Evolutionary conservation across 1,140 invertebrate species (phyloP).

Genomic region (Ericerus pela): DNA sequence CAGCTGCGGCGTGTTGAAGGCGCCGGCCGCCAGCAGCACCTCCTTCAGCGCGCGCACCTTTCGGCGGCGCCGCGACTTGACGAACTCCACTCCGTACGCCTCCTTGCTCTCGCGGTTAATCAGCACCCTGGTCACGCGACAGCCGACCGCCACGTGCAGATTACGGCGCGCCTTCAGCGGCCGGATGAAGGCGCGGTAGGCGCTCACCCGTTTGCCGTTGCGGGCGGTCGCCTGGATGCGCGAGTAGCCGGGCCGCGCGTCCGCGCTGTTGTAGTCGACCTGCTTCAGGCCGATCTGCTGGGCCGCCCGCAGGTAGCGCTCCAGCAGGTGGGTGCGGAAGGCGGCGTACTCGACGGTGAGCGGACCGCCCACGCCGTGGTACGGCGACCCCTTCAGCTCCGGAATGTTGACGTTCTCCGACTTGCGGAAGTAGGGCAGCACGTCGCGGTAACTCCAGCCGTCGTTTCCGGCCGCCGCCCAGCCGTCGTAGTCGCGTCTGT

Average conservation of each 20-base stretch:
- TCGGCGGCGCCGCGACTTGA: slow-evolving; percentile 26
- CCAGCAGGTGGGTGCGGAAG: slow-evolving; percentile 23
- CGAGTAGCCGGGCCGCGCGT: slow-evolving; percentile 32
- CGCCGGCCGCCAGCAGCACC: slow-evolving; percentile 50
- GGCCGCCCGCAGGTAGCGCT: slow-evolving; percentile 36
- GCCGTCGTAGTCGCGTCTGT: slow-evolving; percentile 54
- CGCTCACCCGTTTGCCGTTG: slow-evolving; percentile 38
- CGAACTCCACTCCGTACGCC: slow-evolving; percentile 40
- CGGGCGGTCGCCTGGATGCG: slow-evolving; percentile 27
- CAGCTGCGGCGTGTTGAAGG: slow-evolving; percentile 51
- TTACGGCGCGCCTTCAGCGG: slow-evolving; percentile 36
- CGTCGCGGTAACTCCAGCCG: slow-evolving; percentile 41
- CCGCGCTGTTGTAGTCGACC: slow-evolving; percentile 37
- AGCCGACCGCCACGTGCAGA: slow-evolving; percentile 37
- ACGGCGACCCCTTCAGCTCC: slow-evolving; percentile 28
- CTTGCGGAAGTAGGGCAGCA: slow-evolving; percentile 43
- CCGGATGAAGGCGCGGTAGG: slow-evolving; percentile 39
- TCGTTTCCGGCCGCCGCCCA: slow-evolving; percentile 52
- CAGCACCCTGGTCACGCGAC: slow-evolving; percentile 37
- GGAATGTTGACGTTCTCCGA: slow-evolving; percentile 31
- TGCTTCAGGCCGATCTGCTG: slow-evolving; percentile 35
- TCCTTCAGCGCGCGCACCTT: slow-evolving; percentile 37
- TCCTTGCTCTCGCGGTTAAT: slow-evolving; percentile 37
- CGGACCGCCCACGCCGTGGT: slow-evolving; percentile 26
- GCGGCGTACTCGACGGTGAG: slow-evolving; percentile 22